Conservation (phyloP, 2,888 invertebrate genomes). For the Gonocerus acuteangulatus region DNA sequence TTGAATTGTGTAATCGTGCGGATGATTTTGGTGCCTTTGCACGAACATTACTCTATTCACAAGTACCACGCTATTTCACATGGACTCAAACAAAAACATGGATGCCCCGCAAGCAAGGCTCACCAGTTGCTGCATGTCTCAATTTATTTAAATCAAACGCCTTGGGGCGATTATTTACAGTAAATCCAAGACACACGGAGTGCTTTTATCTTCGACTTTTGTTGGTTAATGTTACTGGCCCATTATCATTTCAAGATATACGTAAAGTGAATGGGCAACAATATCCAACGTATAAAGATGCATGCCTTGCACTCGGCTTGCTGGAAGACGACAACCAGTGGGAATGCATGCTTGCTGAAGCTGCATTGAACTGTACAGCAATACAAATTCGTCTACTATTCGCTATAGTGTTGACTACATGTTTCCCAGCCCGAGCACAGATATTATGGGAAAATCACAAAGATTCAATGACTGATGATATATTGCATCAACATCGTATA, state of each 20-base stretch:
- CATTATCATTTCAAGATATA: neutral
- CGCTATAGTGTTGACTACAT: constrained; percentile 40
- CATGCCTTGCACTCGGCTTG: constrained; percentile 21
- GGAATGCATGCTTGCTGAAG: constrained; percentile 32
- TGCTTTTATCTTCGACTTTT: neutral
- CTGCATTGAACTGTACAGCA: constrained; percentile 14
- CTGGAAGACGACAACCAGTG: constrained; percentile 25
- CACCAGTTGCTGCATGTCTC: neutral
- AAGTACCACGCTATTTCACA: constrained; percentile 24
- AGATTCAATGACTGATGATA: neutral
- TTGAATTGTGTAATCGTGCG: constrained; percentile 30
- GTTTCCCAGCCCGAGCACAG: constrained; percentile 31
- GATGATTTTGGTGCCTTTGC: constrained; percentile 29
- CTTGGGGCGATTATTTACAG: neutral
- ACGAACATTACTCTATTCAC: constrained; percentile 31
- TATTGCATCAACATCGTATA: neutral
- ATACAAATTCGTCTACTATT: constrained; percentile 40
- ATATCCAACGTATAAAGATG: constrained; percentile 30
- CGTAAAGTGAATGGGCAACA: neutral
- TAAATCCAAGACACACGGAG: neutral
- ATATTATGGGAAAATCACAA: neutral
- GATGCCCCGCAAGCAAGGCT: constrained; percentile 10
- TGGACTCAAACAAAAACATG: neutral
- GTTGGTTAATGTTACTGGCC: neutral
- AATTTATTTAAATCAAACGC: neutral